These are phyloP conservation scores for Megamerina dolium DNA, from an alignment of 2,888 invertebrate species.

Conservation along the genomic window DNA sequence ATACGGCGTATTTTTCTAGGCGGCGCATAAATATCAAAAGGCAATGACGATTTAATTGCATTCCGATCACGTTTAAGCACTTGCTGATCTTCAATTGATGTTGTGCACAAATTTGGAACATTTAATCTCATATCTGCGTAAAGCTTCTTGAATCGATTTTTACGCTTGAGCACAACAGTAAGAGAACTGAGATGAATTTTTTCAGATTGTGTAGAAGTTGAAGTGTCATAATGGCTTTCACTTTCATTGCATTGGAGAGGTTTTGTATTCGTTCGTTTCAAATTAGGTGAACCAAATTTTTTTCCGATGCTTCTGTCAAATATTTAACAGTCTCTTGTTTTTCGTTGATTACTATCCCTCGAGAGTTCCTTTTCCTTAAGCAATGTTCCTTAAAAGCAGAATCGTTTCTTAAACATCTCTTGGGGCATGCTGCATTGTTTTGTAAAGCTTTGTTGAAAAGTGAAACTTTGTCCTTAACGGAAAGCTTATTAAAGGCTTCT, in stretches of 20 bases:
- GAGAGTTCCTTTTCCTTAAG: too few species aligned
- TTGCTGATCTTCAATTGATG: too few species aligned
- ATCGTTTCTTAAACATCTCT: too few species aligned
- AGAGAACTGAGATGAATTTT: slow-evolving; percentile 32
- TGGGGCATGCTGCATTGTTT: too few species aligned
- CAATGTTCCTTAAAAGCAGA: too few species aligned
- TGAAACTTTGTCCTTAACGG: slow-evolving; percentile 42
- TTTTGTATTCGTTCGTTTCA: neutral
- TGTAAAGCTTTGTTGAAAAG: slow-evolving; percentile 39
- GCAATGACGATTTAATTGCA: too few species aligned
- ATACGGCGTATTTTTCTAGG: slow-evolving; percentile 43
- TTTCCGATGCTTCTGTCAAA: slow-evolving; percentile 32
- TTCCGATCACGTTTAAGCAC: too few species aligned
- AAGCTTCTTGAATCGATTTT: too few species aligned
- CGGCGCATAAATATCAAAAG: slow-evolving; percentile 40
- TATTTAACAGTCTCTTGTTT: slow-evolving; percentile 35
- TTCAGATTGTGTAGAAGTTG: too few species aligned
- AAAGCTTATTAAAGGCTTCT: slow-evolving; percentile 37
- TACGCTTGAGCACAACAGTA: slow-evolving; percentile 36
- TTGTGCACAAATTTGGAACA: too few species aligned
- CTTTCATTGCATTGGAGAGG: neutral
- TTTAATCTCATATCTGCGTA: too few species aligned
- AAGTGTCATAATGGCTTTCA: too few species aligned
- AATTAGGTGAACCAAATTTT: slow-evolving; percentile 21
- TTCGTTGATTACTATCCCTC: slow-evolving; percentile 32